Conservation (phyloP, 2,113 vertebrate genomes). For the Protomyctophum bolini region DNA sequence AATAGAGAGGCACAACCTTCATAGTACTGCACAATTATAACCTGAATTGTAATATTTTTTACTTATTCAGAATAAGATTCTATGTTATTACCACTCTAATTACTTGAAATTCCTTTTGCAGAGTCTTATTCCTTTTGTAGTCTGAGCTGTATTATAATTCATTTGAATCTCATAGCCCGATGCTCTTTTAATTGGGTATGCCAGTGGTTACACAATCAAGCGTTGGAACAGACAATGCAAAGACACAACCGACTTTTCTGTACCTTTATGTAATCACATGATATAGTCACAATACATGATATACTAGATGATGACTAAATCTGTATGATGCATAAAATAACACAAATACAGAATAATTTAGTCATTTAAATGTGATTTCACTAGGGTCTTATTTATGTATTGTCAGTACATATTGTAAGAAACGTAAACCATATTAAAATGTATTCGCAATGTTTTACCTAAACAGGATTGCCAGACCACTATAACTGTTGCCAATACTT, state of each 20-base stretch:
- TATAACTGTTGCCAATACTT: not conserved
- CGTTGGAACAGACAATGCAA: conserved; percentile 54
- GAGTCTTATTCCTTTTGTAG: conserved; percentile 38
- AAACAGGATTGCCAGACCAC: conserved; percentile 2
- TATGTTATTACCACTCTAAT: conserved; percentile 60
- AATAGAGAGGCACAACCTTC: conserved; percentile 59
- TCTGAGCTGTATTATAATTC: not conserved
- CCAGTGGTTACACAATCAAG: conserved; percentile 32
- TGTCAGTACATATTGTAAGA: conserved; percentile 1
- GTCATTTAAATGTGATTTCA: conserved; percentile 25
- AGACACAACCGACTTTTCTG: conserved; percentile 55
- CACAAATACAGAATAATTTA: not conserved
- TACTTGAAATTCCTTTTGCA: conserved; percentile 59
- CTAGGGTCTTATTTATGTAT: conserved; percentile 23
- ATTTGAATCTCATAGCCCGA: conserved; percentile 1
- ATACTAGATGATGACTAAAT: too few relatives aligned
- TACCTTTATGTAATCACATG: conserved; percentile 49
- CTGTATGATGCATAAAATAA: conserved; percentile 17
- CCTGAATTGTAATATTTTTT: conserved; percentile 55
- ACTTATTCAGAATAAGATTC: conserved; percentile 42
- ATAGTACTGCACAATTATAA: conserved; percentile 58
- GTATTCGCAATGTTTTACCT: conserved; percentile 16
- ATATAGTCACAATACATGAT: too few relatives aligned
- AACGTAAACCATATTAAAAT: not conserved
- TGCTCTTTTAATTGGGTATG: conserved; percentile 25